Conservation (phyloP, 2,888 invertebrate species). For the Cacoxenus indagator region DNA sequence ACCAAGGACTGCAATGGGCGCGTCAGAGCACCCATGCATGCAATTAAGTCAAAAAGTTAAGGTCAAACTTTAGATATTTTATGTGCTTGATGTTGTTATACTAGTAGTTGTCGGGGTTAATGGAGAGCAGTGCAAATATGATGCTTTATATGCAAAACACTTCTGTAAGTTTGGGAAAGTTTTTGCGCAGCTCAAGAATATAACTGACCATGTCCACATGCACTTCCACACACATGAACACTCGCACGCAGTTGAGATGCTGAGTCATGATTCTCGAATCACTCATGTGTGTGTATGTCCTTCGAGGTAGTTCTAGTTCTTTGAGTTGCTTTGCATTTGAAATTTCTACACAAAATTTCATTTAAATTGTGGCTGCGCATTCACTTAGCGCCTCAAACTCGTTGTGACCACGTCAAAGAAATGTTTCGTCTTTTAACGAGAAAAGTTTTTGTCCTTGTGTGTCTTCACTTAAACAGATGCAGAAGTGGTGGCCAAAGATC, state of each 20-base stretch:
- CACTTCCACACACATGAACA: background rate
- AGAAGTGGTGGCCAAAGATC: background rate
- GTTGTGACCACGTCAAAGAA: slow-evolving; percentile 44
- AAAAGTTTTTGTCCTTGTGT: slow-evolving; percentile 52
- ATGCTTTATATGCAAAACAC: background rate
- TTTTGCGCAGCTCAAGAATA: background rate
- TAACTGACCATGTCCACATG: background rate
- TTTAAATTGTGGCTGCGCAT: slow-evolving; percentile 53
- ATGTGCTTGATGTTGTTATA: background rate
- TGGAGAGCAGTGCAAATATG: slow-evolving; percentile 9
- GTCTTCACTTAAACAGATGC: background rate
- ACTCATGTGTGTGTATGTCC: background rate
- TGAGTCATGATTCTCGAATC: background rate
- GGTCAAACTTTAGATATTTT: slow-evolving; percentile 41
- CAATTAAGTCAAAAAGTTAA: slow-evolving; percentile 31
- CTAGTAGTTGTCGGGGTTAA: background rate
- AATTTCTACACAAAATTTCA: slow-evolving; percentile 60
- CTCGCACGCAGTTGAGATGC: background rate
- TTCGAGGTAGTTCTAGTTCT: slow-evolving; percentile 13
- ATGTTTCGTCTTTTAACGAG: slow-evolving; percentile 55
- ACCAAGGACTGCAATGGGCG: background rate
- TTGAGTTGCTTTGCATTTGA: slow-evolving; percentile 38
- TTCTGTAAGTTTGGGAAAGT: background rate
- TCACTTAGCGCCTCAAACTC: slow-evolving; percentile 45
- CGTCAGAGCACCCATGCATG: background rate